Conservation (phyloP, 2,113 vertebrate species). For the Atrichornis clamosus region DNA sequence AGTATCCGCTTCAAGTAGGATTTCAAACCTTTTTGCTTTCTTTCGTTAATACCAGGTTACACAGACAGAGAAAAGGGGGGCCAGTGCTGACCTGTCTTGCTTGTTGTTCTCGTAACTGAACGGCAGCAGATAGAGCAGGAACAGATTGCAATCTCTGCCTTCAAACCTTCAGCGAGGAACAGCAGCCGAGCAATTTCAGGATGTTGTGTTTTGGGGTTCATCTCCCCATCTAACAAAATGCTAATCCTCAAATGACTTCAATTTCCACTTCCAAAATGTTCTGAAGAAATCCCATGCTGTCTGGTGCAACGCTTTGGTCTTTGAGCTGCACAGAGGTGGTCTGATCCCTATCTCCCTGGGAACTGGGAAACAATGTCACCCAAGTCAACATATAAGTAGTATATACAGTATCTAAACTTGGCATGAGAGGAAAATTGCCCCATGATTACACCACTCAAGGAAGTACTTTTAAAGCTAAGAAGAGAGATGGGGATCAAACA, state of each 20-base stretch:
- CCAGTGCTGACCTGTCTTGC: constrained; percentile 50
- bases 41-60: constrained; percentile 56
- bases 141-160: constrained; percentile 44
- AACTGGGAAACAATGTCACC: constrained; percentile 59
- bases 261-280: constrained; percentile 59
- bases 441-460: constrained; percentile 55
- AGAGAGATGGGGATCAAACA: constrained; percentile 50
- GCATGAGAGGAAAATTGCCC: constrained; percentile 55
- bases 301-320: constrained; percentile 29
- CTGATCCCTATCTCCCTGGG: constrained; percentile 57
- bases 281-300: constrained; percentile 25
- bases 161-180: constrained; percentile 17
- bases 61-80: constrained; percentile 48
- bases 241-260: constrained; percentile 63
- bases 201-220: constrained; percentile 58
- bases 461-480: constrained; percentile 54
- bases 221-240: constrained; percentile 43
- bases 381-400: constrained; percentile 46
- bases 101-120: not conserved
- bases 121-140: not conserved
- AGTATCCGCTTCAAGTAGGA: constrained; percentile 62
- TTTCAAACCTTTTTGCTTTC: constrained; percentile 61
- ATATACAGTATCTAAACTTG: constrained; percentile 54
- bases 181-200: constrained; percentile 32
- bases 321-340: constrained; percentile 54